phyloP scores from a whole-genome alignment of 2,888 invertebrate genomes.

The Therioaphis trifolii region DNA sequence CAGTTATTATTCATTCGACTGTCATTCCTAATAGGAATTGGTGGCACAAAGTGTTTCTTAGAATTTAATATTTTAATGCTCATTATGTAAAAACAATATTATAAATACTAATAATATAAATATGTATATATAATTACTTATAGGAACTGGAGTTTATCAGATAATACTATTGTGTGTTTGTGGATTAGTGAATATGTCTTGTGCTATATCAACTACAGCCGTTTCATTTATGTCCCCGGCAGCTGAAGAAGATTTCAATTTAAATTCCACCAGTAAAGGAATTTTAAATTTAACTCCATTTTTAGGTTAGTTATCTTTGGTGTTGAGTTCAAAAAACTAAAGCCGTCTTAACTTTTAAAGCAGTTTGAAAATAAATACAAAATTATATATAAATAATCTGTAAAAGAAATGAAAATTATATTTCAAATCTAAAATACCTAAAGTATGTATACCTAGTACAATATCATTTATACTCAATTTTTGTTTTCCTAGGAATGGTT shows the following conservation, averaged over 20 bases:
- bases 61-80: too few relatives aligned
- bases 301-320: too few relatives aligned
- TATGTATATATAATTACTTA: not conserved
- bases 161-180: slow-evolving; percentile 14
- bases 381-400: too few relatives aligned
- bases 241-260: slow-evolving; percentile 73
- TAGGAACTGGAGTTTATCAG: slow-evolving; percentile 52
- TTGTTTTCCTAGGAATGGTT: slow-evolving; percentile 72
- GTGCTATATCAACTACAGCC: slow-evolving; percentile 70
- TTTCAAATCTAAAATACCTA: not conserved
- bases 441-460: not conserved
- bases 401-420: not conserved
- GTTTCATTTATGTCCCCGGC: slow-evolving; percentile 77
- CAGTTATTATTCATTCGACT: too few relatives aligned
- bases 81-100: not conserved
- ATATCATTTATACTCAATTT: not conserved
- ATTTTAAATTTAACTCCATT: slow-evolving; percentile 73
- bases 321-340: too few relatives aligned
- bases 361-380: too few relatives aligned
- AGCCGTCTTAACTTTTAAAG: too few relatives aligned
- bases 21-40: too few relatives aligned
- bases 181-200: slow-evolving; percentile 50
- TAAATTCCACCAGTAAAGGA: slow-evolving; percentile 73
- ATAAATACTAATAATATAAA: not conserved
- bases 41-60: too few relatives aligned